Evolutionary conservation across 2,797 vertebrate species (phyloP).

Genomic region (Xyrichtys novacula): DNA sequence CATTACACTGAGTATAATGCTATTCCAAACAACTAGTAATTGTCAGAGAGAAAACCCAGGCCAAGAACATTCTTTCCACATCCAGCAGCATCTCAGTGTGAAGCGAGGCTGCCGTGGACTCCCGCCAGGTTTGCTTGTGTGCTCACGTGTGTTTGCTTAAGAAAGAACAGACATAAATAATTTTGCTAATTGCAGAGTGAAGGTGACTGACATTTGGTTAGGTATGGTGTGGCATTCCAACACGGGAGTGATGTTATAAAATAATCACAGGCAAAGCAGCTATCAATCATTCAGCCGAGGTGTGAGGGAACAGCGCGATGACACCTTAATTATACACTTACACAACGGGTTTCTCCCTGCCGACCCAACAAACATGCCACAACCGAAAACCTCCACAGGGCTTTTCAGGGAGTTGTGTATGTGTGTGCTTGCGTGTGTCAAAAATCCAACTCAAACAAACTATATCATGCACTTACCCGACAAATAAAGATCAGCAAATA

Average conservation of each 20-base stretch:
- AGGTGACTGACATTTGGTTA: conserved; percentile 77
- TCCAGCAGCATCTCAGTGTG: conserved; percentile 39
- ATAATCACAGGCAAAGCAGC: conserved; percentile 82
- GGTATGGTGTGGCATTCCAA: conserved; percentile 75
- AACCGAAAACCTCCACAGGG: conserved; percentile 70
- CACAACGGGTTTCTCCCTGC: conserved; percentile 82
- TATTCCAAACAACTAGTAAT: conserved; percentile 51
- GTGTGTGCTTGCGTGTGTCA: conserved; percentile 14
- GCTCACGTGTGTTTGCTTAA: conserved; percentile 70
- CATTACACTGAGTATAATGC: conserved; percentile 56
- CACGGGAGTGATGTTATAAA: conserved; percentile 78
- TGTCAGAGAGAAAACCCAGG: conserved; percentile 36
- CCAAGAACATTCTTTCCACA: conserved; percentile 73
- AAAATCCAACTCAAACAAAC: conserved; percentile 20
- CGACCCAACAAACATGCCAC: conserved; percentile 77
- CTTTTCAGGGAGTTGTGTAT: conserved; percentile 51
- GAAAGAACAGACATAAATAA: conserved; percentile 77
- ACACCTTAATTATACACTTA: conserved; percentile 82
- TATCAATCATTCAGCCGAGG: conserved; percentile 76
- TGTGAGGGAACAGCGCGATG: conserved; percentile 74
- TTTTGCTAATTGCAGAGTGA: conserved; percentile 80
- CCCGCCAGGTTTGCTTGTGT: conserved; percentile 60
- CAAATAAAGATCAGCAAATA: conserved; percentile 15
- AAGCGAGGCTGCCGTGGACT: conserved; percentile 23
- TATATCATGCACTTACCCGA: conserved; percentile 19